phyloP scores from a whole-genome alignment of 2,888 invertebrate genomes.

The Linnaemya vulpina region DNA sequence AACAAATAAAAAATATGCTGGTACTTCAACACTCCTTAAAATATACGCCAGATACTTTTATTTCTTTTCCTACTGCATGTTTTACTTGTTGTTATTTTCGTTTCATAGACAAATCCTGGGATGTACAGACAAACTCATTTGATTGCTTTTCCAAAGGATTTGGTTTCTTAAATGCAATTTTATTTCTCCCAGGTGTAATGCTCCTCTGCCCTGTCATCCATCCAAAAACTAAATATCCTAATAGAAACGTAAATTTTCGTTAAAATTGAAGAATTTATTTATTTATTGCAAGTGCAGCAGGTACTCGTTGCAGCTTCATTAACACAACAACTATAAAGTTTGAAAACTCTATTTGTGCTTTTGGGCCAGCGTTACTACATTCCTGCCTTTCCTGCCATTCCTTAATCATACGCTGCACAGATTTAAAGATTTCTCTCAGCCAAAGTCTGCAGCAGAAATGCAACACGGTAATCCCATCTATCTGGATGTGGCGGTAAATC shows the following conservation, averaged over 20 bases:
- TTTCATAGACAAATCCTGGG: slow-evolving; percentile 1
- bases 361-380: background rate
- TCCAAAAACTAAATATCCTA: background rate
- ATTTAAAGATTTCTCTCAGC: slow-evolving; percentile 47
- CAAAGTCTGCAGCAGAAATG: slow-evolving; percentile 41
- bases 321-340: background rate
- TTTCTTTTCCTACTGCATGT: slow-evolving; percentile 33
- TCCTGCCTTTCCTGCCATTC: background rate
- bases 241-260: no score
- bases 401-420: slow-evolving; percentile 54
- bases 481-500: slow-evolving; percentile 44
- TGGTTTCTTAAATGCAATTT: background rate
- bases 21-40: slow-evolving; percentile 61
- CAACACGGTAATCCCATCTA: slow-evolving; percentile 59
- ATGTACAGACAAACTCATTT: slow-evolving; percentile 5
- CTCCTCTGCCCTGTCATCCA: background rate
- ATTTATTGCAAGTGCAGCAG: background rate
- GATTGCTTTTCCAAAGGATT: background rate
- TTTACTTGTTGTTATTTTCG: slow-evolving; percentile 50
- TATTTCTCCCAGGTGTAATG: background rate
- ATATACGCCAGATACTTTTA: slow-evolving; percentile 13
- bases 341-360: background rate
- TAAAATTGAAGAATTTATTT: background rate
- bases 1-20: slow-evolving; percentile 5
- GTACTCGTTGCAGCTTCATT: background rate